Evolutionary conservation across 2,888 invertebrate genomes (phyloP), one percentile per base, ranked within the genome.

Genomic region (Lydus trimaculatus): DNA sequence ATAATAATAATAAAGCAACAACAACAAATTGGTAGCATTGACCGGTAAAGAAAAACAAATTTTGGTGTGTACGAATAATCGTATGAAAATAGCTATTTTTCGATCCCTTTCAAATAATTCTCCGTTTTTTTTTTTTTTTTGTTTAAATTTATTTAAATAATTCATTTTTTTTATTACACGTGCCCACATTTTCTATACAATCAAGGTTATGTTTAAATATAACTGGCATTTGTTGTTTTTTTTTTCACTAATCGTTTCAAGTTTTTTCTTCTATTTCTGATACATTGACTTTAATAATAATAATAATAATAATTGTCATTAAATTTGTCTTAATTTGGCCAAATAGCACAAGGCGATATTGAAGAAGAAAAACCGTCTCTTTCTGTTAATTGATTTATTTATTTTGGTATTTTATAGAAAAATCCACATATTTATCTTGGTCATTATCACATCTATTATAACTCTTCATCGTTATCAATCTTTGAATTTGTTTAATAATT

Each of bases 11-110:
- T 28, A 28, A 28, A 28, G 4, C 28, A 28, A 28, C 28, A 28
- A 28, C 15, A 28, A 59, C 59, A 4, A 59, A 23, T 31, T 20
- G 11, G 59, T 59, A 31, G 33, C 31, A 59, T 31, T 33, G 59
- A 59, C 59, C 59, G 43, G 17, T 6, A 43, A 43, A 43, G n/a
- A n/a, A 43, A 43, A 43, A 43, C 43, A 43, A 43, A 43, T 43
- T n/a, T 17, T 13, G n/a, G n/a, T n/a, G n/a, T n/a, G 15, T 36
- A n/a, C 17, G 17, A 43, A 43, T 7, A n/a, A 5, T 17, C n/a
- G n/a, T 17, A n/a, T n/a, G n/a, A n/a, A n/a, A 15, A 39, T 7
- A 39, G n/a, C n/a, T 33, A 33, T 13, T 36, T 43, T 43, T 43
- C 7, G 5, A 17, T 8, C 43, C 43, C 43, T n/a, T 17, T n/a